Percentiles rank a stretch among this genome's conserved stretches.
Conservation (phyloP, 2,113 vertebrate species). For the Anolis sagrei region DNA sequence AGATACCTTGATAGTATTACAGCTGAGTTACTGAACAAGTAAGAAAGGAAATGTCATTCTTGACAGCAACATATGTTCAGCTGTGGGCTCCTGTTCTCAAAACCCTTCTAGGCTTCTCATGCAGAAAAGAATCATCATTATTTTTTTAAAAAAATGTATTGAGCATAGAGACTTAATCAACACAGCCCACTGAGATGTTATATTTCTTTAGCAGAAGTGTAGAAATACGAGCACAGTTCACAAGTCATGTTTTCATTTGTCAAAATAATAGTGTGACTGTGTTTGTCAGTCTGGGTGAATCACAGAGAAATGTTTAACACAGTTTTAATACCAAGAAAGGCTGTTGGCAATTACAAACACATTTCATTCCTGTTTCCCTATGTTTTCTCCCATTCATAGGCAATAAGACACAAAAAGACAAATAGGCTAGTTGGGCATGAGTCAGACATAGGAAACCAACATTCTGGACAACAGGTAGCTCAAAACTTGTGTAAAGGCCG, state of each 20-base stretch:
- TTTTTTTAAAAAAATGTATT: not conserved
- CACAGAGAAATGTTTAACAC: not conserved
- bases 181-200: not conserved
- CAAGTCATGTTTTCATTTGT: constrained; percentile 7
- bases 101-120: not conserved
- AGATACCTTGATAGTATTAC: constrained; percentile 8
- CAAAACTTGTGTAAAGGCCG: not conserved
- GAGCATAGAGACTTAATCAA: not conserved
- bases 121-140: not conserved
- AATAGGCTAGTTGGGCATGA: not conserved
- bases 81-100: not conserved
- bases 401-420: not conserved
- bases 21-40: constrained; percentile 2
- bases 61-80: constrained; percentile 19
- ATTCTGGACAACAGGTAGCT: not conserved
- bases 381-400: not conserved
- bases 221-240: not conserved
- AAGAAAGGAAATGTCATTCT: constrained; percentile 11
- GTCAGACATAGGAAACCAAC: not conserved
- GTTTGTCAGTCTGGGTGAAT: not conserved
- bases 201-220: not conserved
- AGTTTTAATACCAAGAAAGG: not conserved
- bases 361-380: not conserved
- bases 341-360: not conserved
- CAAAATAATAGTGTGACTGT: not conserved